Percentiles rank a stretch among this genome's conserved stretches.
Conservation (phyloP, 2,888 invertebrate genomes). For the Antheraea assamensis region DNA sequence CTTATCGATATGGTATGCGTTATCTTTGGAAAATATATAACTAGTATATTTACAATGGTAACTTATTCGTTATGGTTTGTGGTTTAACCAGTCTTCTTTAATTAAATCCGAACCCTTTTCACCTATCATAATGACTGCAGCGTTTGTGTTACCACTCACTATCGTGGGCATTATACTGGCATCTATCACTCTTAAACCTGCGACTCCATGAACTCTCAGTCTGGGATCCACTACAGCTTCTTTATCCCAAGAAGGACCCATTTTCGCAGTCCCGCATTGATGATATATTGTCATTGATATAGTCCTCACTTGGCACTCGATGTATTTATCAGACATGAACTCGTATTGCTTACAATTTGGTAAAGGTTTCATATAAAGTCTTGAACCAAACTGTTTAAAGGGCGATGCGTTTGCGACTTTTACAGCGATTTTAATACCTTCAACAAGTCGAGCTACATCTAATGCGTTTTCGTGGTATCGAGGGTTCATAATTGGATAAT, state of each 20-base stretch:
- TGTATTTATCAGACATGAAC: conserved; percentile 90
- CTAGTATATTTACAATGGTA: conserved; percentile 33
- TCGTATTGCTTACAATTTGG: conserved; percentile 89
- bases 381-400: conserved; percentile 90
- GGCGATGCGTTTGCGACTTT: conserved; percentile 88
- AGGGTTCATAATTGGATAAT: conserved; percentile 94
- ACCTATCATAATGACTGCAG: conserved; percentile 95
- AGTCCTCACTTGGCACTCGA: conserved; percentile 93
- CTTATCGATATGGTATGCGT: conserved; percentile 8
- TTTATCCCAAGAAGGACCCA: conserved; percentile 91
- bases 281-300: conserved; percentile 96
- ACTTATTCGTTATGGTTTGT: conserved; percentile 54
- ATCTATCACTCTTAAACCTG: conserved; percentile 91
- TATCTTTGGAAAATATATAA: conserved; percentile 20
- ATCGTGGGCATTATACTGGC: conserved; percentile 95
- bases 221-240: conserved; percentile 92
- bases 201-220: conserved; percentile 88
- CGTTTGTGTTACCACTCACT: conserved; percentile 94
- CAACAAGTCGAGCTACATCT: conserved; percentile 91
- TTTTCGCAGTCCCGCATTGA: conserved; percentile 93
- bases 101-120: conserved; percentile 94
- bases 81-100: conserved; percentile 89
- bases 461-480: conserved; percentile 93
- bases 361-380: conserved; percentile 87
- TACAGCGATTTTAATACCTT: conserved; percentile 90